Conservation (phyloP, 2,113 vertebrate species). For the Ammodytes marinus region DNA sequence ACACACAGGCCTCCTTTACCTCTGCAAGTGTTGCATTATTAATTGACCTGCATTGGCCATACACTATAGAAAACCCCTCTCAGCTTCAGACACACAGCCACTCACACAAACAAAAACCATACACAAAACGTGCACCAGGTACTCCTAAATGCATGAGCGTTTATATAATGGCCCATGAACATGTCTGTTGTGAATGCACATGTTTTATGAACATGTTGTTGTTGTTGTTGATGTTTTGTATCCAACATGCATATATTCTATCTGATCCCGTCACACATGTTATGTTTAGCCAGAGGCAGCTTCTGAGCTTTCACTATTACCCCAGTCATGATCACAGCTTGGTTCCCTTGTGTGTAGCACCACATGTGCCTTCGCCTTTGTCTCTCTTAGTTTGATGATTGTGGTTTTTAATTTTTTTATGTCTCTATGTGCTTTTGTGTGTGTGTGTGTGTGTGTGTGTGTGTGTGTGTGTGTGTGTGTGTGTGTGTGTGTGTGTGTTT, state of each 20-base stretch:
- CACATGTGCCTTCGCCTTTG: conserved; percentile 61
- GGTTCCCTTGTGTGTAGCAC: conserved; percentile 57
- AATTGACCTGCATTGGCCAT: conserved; percentile 76
- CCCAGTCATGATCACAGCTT: conserved; percentile 63
- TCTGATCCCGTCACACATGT: conserved; percentile 65
- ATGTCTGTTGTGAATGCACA: background rate
- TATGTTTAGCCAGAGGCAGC: conserved; percentile 66
- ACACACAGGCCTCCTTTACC: conserved; percentile 71
- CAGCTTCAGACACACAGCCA: conserved; percentile 25
- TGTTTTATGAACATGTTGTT: conserved; percentile 38
- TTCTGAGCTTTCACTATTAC: conserved; percentile 59
- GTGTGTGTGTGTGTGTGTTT: background rate
- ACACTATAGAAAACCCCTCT: conserved; percentile 53
- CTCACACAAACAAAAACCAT: background rate
- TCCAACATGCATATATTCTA: conserved; percentile 69
- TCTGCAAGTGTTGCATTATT: conserved; percentile 82
- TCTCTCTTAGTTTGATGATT: conserved; percentile 65
- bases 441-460: conserved; percentile 2
- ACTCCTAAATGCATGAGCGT: background rate
- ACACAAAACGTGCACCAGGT: background rate
- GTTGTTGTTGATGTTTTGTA: conserved; percentile 65
- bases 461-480: background rate
- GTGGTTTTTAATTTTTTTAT: too few species aligned
- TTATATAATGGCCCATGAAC: background rate
- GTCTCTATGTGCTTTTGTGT: conserved; percentile 25